Percentiles rank a stretch among this genome's conserved stretches.
Evolutionary conservation across 2,113 vertebrate species (phyloP).

Genomic region (Gadus macrocephalus): DNA sequence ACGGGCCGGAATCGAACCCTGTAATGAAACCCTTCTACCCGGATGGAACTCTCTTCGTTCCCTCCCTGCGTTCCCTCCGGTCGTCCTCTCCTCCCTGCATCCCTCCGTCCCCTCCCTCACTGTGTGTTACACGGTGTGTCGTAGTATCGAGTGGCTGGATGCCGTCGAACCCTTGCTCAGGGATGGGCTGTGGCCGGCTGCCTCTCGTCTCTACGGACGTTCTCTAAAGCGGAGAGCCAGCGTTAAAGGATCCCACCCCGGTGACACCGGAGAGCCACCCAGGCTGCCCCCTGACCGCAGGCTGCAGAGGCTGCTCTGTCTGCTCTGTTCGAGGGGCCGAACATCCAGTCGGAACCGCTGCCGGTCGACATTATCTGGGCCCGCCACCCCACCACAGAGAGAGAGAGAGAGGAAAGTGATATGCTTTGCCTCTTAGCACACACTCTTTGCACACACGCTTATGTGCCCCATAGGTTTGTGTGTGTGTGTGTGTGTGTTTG

Average conservation of each 20-base stretch:
- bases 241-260: slow-evolving; percentile 46
- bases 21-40: not conserved
- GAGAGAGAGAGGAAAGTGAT: too few species aligned
- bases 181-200: not conserved
- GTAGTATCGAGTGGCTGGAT: not conserved
- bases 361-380: not conserved
- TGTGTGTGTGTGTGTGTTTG: too few species aligned
- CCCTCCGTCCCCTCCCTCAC: not conserved
- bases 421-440: too few species aligned
- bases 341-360: slow-evolving; percentile 15
- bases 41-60: too few species aligned
- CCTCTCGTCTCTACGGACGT: slow-evolving; percentile 22
- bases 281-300: slow-evolving; percentile 1
- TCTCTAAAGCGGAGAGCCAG: slow-evolving; percentile 32
- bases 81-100: not conserved
- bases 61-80: too few species aligned
- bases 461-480: too few species aligned
- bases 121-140: not conserved
- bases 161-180: not conserved
- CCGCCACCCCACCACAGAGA: too few species aligned
- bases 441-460: too few species aligned
- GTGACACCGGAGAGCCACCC: slow-evolving; percentile 5
- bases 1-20: not conserved
- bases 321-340: slow-evolving; percentile 1
- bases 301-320: not conserved